Evolutionary conservation across 2,888 invertebrate genomes (phyloP), one percentile per base, ranked within the genome.

Genomic region (Muscina levida): DNA sequence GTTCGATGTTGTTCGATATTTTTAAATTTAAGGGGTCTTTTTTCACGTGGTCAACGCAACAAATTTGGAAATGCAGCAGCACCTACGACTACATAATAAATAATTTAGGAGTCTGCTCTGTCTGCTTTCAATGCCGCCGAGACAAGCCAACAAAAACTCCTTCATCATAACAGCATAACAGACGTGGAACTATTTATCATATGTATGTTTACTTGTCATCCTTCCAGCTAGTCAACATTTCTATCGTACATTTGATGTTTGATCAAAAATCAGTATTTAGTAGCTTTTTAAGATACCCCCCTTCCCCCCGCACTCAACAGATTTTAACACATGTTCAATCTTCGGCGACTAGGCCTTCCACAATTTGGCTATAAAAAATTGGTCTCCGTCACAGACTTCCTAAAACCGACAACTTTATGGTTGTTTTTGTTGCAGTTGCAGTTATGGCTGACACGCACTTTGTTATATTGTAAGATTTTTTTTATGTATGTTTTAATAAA

Each of bases 291-390:
- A 73, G 76, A 71, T 74, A 76, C 62, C 62, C 5, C 15, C 37
- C 66, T 74, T 74, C 67, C 1, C 62, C 62, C 5, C 15, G 15
- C 66, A 73, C 77, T 67, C 1, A 67, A 81, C 77, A 31, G 19
- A 67, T 71, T 77, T 81, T 77, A 77, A 68, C 77, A 77, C 73
- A 74, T 77, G 81, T 72, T 77, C 19, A 59, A 15, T 59, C 59
- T 31, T 31, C 31, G 31, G 4, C n/a, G n/a, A n/a, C n/a, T n/a
- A n/a, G n/a, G n/a, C n/a, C n/a, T n/a, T 5, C 8, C 31, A 31
- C 31, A 31, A 5, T 31, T 31, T 5, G 8, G 31, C 31, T 3
- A 31, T 31, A 31, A 31, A 31, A 31, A 31, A 31, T 31, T 31
- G 8, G 3, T 5, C 31, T 5, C 8, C 8, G 3, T 31, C 31